These are phyloP conservation scores for Daubentonia madagascariensis DNA, from an alignment of 2,113 vertebrate genomes.

Conservation along the genomic window DNA sequence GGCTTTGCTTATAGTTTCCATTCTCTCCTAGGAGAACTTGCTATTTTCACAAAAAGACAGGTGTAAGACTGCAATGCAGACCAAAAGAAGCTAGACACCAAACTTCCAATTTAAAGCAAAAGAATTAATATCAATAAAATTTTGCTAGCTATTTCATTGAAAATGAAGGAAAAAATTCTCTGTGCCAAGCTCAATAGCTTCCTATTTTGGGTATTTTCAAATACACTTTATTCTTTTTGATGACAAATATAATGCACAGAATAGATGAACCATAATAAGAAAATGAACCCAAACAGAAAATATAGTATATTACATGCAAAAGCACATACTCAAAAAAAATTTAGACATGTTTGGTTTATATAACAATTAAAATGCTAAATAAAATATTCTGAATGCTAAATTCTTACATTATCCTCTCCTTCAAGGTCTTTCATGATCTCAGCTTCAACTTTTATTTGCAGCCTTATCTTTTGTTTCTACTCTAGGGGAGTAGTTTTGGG, in stretches of 20 bases:
- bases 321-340: neutral
- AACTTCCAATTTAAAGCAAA: neutral
- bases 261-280: neutral
- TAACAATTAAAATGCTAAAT: neutral
- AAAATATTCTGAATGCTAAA: neutral
- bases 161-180: neutral
- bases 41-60: conserved; percentile 7
- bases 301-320: neutral
- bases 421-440: neutral
- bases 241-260: neutral
- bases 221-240: neutral
- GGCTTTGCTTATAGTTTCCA: neutral
- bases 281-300: neutral
- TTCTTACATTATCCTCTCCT: neutral
- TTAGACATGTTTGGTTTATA: neutral
- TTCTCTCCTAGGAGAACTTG: neutral
- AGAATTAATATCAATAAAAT: neutral
- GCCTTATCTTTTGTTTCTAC: neutral
- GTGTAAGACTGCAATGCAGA: neutral
- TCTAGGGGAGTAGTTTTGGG: neutral
- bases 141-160: neutral
- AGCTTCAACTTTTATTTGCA: neutral
- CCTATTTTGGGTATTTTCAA: neutral
- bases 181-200: neutral
- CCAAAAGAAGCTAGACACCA: neutral